Evolutionary conservation across 2,113 vertebrate genomes (phyloP), one percentile per base, ranked within the genome.

Genomic region (Echinops telfairi): DNA sequence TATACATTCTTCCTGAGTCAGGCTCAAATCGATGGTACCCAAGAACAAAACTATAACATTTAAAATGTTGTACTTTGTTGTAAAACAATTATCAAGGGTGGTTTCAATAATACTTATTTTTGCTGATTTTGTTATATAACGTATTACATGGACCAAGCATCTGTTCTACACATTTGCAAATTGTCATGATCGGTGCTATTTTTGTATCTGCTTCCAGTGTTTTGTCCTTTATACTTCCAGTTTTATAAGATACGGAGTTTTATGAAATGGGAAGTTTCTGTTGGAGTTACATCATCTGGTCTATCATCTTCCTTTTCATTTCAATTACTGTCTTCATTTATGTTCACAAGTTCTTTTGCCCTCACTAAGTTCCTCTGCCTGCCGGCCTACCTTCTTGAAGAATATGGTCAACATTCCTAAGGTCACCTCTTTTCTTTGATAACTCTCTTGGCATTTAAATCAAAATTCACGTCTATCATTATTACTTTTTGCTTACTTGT

Each of bases 361-460:
- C 43, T 82, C 17, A 23, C 1, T 7, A 11, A 70, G 1, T n/a
- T 73, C 68, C 57, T 81, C 33, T 36, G 15, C 3, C 20, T 25
- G 4, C 6, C 0, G 3, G 0, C 6, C 7, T 36, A 57, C 25
- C n/a, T 15, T 47, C 23, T 6, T 27, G 15, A 58, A 22, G 0
- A 25, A 2, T 9, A 16, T 0, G 25, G 60, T 33, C 38, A 3
- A 0, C 19, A 3, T 86, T 40, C 64, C 53, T 58, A 16, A 3
- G 9, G 27, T 43, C 33, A 23, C 12, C 40, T 53, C 0, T 60
- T 68, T 92, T 92, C 25, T 83, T 70, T 47, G 33, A 0, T 14
- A 83, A 58, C 58, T 12, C 40, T 47, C 2, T 47, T 1, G 71
- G 60, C 33, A 1, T 77, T 47, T 5, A 29, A 33, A 23, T 79